Evolutionary conservation across 2,888 invertebrate genomes (phyloP), one percentile per base, ranked within the genome.

Genomic region (Pyrgus malvae): DNA sequence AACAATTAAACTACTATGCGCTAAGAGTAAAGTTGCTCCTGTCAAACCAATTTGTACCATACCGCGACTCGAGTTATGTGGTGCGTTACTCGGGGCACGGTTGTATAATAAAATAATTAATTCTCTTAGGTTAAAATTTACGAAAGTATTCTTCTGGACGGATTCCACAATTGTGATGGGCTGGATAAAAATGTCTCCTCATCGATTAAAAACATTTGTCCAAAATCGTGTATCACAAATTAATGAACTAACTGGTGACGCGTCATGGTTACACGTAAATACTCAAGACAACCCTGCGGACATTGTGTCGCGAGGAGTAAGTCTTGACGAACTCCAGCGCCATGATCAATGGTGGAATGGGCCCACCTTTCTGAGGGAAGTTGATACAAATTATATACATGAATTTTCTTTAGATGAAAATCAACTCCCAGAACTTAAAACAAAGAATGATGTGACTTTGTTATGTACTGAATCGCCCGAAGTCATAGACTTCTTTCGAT

Each of bases 21-120:
- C 67, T 0, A 72, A 71, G 45, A 44, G 62, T 12, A 62, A 60
- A 17, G 63, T 70, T 1, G 67, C 69, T 0, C 65, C 69, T 0
- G 25, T 42, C 14, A 27, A 2, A 5, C 19, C 38, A 2, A 19
- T 6, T 1, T n/a, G n/a, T n/a, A 38, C n/a, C 3, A 38, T 38
- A 8, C 38, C 38, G 2, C 2, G 38, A n/a, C n/a, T 38, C 2
- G 38, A 38, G 9, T 19, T 38, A 2, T 38, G 19, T 11, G 38
- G 38, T 3, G 38, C 38, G 9, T 11, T 17, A n/a, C 2, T 38
- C 2, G 38, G 38, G 8, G 38, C 21, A 17, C n/a, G 14, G 2
- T 9, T 37, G 5, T 37, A 37, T 17, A 17, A 17, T 17, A 37
- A 14, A 9, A 17, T 37, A 37, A 37, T 3, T 1, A 17, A 37